A percentile compares a stretch with the other conserved stretches of the same genome.
Evolutionary conservation across 2,888 invertebrate genomes (phyloP).

Genomic region (Pachliopta kotzebuea): DNA sequence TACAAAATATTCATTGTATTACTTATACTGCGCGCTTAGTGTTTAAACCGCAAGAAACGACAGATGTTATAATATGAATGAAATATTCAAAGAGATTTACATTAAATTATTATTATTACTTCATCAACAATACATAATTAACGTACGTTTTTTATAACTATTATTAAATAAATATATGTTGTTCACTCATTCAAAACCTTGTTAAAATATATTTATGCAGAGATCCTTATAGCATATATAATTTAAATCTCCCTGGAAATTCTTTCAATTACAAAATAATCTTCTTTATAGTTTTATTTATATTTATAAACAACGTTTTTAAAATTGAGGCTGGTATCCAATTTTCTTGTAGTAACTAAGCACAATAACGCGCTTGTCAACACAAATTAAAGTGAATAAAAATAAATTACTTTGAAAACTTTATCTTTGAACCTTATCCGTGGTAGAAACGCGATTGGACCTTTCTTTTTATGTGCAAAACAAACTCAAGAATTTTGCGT

Average conservation of each 20-base stretch:
- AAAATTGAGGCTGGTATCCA: background rate
- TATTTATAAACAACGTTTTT: too few species aligned
- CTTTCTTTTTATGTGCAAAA: conserved; percentile 49
- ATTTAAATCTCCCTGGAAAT: background rate
- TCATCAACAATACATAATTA: too few species aligned
- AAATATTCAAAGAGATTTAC: background rate
- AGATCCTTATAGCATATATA: background rate
- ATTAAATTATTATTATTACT: background rate
- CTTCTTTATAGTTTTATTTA: too few species aligned
- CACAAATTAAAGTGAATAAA: conserved; percentile 25
- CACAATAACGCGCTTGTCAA: conserved; percentile 25
- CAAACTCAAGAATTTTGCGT: conserved; percentile 55
- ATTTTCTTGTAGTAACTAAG: background rate
- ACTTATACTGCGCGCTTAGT: background rate
- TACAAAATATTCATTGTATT: background rate
- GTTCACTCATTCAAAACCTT: too few species aligned
- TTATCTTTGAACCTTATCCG: conserved; percentile 62
- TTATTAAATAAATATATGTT: background rate
- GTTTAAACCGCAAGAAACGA: background rate
- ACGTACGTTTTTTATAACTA: background rate
- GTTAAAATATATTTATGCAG: background rate
- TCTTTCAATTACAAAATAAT: background rate
- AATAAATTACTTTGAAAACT: conserved; percentile 33
- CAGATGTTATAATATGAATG: background rate
- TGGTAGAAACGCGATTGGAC: conserved; percentile 47